These are phyloP conservation scores for Clytia hemisphaerica DNA, from an alignment of 30 jellyfish, hydroid and myxozoan genomes.

Conservation along the genomic window DNA sequence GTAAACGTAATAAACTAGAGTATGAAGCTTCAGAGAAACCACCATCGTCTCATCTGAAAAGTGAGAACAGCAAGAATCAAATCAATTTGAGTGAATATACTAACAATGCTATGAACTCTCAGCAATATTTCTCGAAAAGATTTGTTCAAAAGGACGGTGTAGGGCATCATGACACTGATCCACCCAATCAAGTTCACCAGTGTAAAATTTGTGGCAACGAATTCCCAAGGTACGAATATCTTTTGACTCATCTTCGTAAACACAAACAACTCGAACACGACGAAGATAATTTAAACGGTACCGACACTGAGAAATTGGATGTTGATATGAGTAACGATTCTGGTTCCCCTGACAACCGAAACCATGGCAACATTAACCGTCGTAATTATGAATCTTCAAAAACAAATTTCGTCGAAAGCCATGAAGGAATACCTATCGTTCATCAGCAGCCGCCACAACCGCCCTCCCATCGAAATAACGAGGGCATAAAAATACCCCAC, in stretches of 20 bases:
- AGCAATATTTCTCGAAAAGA: constrained; percentile 20
- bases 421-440: not conserved
- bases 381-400: not conserved
- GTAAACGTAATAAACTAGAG: not conserved
- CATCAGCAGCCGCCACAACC: not conserved
- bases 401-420: not conserved
- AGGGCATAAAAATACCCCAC: not conserved
- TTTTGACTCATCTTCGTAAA: constrained; percentile 26
- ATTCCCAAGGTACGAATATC: constrained; percentile 33
- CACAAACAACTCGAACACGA: no score
- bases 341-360: not conserved
- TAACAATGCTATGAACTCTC: constrained; percentile 32
- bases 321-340: not conserved
- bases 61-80: constrained; percentile 1
- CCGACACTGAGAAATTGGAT: constrained; percentile 16
- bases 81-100: constrained; percentile 38
- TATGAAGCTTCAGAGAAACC: not conserved
- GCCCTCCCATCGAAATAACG: not conserved
- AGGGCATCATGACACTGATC: not conserved
- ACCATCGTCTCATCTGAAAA: not conserved
- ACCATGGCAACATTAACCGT: not conserved
- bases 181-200: constrained; percentile 26
- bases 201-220: constrained; percentile 37
- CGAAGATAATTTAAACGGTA: no score
- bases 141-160: not conserved